Conservation (phyloP, 2,797 vertebrate genomes). For the Coreius guichenoti region DNA sequence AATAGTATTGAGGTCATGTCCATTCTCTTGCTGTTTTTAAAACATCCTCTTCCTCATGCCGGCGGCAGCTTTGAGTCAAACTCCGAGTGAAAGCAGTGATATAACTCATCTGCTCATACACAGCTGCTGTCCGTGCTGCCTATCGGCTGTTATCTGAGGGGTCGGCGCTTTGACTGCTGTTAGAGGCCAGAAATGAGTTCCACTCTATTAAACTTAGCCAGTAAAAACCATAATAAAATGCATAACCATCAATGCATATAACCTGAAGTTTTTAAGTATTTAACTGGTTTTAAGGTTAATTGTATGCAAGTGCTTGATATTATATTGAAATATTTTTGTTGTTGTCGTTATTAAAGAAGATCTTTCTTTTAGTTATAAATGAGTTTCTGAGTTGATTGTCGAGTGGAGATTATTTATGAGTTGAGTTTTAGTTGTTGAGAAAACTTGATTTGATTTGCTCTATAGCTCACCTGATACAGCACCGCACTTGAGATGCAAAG, state of each 20-base stretch:
- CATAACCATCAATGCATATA: neutral
- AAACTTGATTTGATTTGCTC: constrained; percentile 14
- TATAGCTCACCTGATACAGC: too few species aligned
- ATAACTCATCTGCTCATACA: constrained; percentile 35
- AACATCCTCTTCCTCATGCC: constrained; percentile 22
- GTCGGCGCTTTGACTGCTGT: neutral
- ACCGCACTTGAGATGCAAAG: too few species aligned
- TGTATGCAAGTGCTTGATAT: neutral
- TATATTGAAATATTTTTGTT: neutral
- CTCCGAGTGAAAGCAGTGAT: constrained; percentile 22
- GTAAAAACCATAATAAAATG: neutral
- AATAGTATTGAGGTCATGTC: constrained; percentile 15
- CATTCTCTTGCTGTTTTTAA: constrained; percentile 16
- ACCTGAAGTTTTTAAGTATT: neutral
- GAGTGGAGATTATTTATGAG: constrained; percentile 1
- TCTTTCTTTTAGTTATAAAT: neutral
- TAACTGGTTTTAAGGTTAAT: neutral
- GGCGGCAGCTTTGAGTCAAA: neutral
- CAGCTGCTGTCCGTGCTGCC: constrained; percentile 46
- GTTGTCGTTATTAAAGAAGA: neutral
- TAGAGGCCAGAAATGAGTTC: constrained; percentile 7
- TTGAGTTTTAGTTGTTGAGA: neutral
- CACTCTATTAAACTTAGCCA: neutral
- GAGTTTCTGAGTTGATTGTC: constrained; percentile 12
- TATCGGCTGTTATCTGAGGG: constrained; percentile 36